Base-by-base conservation (phyloP, 2,888 invertebrate genomes). In the Andrena dorsata region DNA sequence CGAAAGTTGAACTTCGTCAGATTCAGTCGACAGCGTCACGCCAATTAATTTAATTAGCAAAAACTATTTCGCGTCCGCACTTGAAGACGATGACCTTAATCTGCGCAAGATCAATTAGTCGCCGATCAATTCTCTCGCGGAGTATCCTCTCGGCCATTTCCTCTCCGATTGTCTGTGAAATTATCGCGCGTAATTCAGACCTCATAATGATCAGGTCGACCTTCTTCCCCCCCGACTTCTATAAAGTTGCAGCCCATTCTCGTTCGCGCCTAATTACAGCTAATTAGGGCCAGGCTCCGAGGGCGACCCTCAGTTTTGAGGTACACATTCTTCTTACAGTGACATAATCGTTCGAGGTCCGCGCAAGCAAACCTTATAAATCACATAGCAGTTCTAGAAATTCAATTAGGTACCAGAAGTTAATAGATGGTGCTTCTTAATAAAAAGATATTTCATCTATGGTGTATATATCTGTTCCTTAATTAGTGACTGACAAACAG, bases 101-200 rank as follows among this genome's bases (percentile, higher is more conserved):
- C 83, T 83, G 61, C 72, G 70, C 66, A 80, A 76, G 66, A 84
- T 88, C 89, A 88, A 89, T 89, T 86, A 88, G 81, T 84, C 83
- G 65, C 81, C 83, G 66, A 83, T 85, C 86, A 88, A 87, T 82
- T 76, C 82, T 76, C 75, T 86, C 71, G 74, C 64, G 70, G 85
- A 86, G 90, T 85, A 86, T 83, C 70, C 71, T 85, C 83, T 87
- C 81, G 65, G 78, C 71, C 83, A 82, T 83, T 86, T 85, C 82
- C 84, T 85, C 83, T 76, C 83, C 86, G 88, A 91, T 91, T 90
- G 88, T 88, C 90, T 84, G 88, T 88, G 88, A 90, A 92, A 92
- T 92, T 92, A 91, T 89, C 86, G 82, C 84, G 84, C 81, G 86
- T 86, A 90, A 90, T 88, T 90, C 84, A 83, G 86, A 73, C 79